These are phyloP conservation scores for Valencia hispanica DNA, from an alignment of 2,797 vertebrate genomes.

Conservation along the genomic window DNA sequence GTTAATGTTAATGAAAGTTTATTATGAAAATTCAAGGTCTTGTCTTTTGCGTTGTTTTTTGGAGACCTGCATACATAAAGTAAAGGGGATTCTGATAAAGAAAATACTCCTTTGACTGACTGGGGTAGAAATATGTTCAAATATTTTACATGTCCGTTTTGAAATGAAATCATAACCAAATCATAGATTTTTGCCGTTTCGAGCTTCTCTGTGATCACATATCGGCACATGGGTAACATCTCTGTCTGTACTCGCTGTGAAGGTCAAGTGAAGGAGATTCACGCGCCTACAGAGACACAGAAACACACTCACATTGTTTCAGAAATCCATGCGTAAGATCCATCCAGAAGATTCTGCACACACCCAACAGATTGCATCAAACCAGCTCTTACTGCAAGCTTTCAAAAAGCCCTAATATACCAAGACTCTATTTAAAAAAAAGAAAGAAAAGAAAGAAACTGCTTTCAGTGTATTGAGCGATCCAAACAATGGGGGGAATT, in stretches of 20 bases:
- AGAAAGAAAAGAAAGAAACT: constrained; percentile 48
- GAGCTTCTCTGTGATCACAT: constrained; percentile 2
- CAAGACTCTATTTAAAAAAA: constrained; percentile 25
- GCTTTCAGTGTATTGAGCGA: constrained; percentile 69
- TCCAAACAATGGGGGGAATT: constrained; percentile 79
- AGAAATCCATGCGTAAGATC: not conserved
- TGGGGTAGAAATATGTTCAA: not conserved
- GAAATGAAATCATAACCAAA: not conserved
- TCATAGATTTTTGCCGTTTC: not conserved
- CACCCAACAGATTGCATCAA: constrained; percentile 17
- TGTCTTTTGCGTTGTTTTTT: too few relatives aligned
- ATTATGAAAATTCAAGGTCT: not conserved
- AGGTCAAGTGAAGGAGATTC: constrained; percentile 62
- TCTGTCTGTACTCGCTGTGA: constrained; percentile 19
- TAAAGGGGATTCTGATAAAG: not conserved
- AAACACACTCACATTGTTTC: not conserved
- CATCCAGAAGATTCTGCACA: not conserved
- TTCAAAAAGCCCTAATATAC: constrained; percentile 51
- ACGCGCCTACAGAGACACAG: constrained; percentile 3
- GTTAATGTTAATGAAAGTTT: not conserved
- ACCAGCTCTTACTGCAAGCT: constrained; percentile 6
- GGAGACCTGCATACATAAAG: too few relatives aligned
- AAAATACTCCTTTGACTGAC: not conserved
- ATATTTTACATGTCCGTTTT: not conserved
- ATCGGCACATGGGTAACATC: constrained; percentile 5